Base-by-base conservation (phyloP, 2,797 vertebrate genomes). In the Lagorchestes hirsutus region DNA sequence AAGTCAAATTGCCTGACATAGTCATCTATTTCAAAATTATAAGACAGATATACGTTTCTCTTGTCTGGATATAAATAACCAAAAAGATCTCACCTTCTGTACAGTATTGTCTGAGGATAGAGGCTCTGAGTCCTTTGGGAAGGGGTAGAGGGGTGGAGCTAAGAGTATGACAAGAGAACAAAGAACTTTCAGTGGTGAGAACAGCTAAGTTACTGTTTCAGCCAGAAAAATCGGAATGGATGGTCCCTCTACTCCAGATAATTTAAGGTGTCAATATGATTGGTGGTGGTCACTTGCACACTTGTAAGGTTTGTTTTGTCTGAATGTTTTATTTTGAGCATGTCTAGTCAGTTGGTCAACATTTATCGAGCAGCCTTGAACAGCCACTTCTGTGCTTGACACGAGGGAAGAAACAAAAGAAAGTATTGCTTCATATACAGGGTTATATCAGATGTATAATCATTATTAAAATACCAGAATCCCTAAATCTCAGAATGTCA, bases 311-410 rank as follows among this genome's bases (percentile, higher is more conserved):
- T 82, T 10, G 29, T 91, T 82, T 93, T 87, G 8, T 57, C 52
- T 67, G 62, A 28, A 34, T 8, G 9, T 95, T 93, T 52, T 96
- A 55, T 58, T 92, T 95, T 57, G n/a, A 94, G 22, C 11, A 90
- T 90, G 54, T 82, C 74, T 82, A 82, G 40, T 46, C 74, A 82
- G 74, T 46, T 31, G 29, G 40, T 82, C 74, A 82, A 46, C 74
- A 82, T 46, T 82, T 82, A 82, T 82, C 46, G 74, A 46, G n/a
- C n/a, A 40, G n/a, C 16, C n/a, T 74, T 40, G n/a, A 74, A 40
- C 67, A 74, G 34, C n/a, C 67, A 74, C 40, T 82, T 74, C 18
- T 82, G 74, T 40, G n/a, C 8, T 46, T 82, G 40, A 11, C 40
- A 82, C 74, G 22, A 82, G 74, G 40, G 40, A 46, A 40, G 16